A percentile compares a stretch with the other conserved stretches of the same genome.
phyloP scores from a whole-genome alignment of 2,888 invertebrate species.

The Lithosia quadra region DNA sequence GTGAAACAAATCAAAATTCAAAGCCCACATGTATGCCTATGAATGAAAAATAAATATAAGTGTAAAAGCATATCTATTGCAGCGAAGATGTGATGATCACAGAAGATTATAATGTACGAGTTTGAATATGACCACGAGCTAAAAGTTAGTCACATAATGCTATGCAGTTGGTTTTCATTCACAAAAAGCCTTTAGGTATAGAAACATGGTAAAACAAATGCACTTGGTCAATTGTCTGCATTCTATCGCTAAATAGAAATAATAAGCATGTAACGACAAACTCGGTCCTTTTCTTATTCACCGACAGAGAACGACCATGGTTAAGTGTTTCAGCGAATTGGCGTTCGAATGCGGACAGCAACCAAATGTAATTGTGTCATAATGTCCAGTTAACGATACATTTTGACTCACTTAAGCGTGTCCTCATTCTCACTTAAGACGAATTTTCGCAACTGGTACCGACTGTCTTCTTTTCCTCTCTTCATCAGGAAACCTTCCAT shows the following conservation, averaged over 20 bases:
- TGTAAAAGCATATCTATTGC: constrained; percentile 29
- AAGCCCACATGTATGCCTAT: constrained; percentile 46
- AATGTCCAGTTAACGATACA: constrained; percentile 47
- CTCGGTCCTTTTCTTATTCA: constrained; percentile 27
- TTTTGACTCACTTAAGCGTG: constrained; percentile 88
- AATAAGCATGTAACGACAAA: constrained; percentile 22
- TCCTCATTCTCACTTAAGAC: constrained; percentile 93
- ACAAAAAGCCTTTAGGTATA: constrained; percentile 46
- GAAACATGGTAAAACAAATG: constrained; percentile 26
- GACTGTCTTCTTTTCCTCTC: constrained; percentile 94
- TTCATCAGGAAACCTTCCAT: constrained; percentile 97
- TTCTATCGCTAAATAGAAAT: constrained; percentile 31
- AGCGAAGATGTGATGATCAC: constrained; percentile 31
- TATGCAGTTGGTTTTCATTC: constrained; percentile 36
- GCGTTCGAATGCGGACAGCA: constrained; percentile 50
- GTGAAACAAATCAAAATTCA: constrained; percentile 30
- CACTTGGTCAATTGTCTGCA: constrained; percentile 48
- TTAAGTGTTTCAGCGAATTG: constrained; percentile 50
- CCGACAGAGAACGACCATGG: constrained; percentile 35
- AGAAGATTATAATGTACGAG: constrained; percentile 25
- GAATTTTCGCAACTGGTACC: constrained; percentile 94
- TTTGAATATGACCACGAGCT: constrained; percentile 27
- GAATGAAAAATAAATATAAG: constrained; percentile 33
- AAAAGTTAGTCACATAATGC: constrained; percentile 46
- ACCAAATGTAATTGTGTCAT: constrained; percentile 50